Evolutionary conservation across 2,888 invertebrate species (phyloP).

Genomic region (Aphodius sticticus): DNA sequence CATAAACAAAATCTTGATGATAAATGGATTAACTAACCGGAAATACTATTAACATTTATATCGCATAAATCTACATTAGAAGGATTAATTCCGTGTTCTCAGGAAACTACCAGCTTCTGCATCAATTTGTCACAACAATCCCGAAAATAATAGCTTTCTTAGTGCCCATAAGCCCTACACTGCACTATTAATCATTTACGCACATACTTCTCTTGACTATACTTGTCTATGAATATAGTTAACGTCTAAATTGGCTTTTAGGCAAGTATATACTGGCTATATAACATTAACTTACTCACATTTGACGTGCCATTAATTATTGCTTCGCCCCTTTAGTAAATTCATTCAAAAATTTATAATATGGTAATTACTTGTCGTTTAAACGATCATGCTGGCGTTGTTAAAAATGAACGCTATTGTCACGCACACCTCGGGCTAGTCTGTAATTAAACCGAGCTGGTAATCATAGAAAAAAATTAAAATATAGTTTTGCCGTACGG

Average conservation of each 20-base stretch:
- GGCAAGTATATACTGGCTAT: neutral
- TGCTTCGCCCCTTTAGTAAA: neutral
- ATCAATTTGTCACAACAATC: neutral
- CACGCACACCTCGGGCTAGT: neutral
- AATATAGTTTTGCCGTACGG: neutral
- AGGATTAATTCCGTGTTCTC: neutral
- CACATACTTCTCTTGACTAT: neutral
- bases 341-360: neutral
- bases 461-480: neutral
- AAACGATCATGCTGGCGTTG: neutral
- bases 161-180: neutral
- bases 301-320: neutral
- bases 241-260: neutral
- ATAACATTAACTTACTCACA: neutral
- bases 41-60: neutral
- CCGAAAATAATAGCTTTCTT: neutral
- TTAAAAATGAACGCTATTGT: neutral
- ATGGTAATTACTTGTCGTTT: slow-evolving; percentile 4
- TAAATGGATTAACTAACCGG: no score
- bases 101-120: neutral
- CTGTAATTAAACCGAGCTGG: neutral
- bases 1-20: no score
- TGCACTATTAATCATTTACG: neutral
- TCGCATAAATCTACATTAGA: neutral
- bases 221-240: neutral